These are phyloP conservation scores for Bradysia coprophila DNA, from an alignment of 1,140 invertebrate genomes.

Conservation along the genomic window DNA sequence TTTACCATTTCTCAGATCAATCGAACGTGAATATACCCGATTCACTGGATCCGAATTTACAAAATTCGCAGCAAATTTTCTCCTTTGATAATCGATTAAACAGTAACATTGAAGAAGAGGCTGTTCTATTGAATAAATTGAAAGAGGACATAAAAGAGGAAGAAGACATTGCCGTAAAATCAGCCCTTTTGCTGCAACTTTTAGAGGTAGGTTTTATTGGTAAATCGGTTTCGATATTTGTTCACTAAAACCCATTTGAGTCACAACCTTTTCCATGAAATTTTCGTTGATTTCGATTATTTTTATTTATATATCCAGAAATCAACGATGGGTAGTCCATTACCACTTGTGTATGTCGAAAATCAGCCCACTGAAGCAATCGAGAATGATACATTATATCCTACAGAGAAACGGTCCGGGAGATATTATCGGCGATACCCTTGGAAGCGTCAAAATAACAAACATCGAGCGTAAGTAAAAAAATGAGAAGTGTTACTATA, in stretches of 20 bases:
- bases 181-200: slow-evolving; percentile 21
- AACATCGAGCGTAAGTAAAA: slow-evolving; percentile 16
- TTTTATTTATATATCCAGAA: slow-evolving; percentile 8
- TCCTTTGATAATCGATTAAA: no score
- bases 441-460: slow-evolving; percentile 34
- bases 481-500: no score
- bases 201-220: slow-evolving; percentile 14
- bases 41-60: no score
- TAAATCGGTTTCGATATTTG: not conserved
- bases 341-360: slow-evolving; percentile 28
- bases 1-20: no score
- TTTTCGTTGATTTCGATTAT: no score
- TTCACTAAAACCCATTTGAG: not conserved
- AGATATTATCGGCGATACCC: slow-evolving; percentile 38
- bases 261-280: not conserved
- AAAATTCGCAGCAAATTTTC: no score
- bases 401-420: slow-evolving; percentile 25
- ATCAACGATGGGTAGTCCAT: slow-evolving; percentile 13
- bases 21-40: no score
- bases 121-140: slow-evolving; percentile 14
- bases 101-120: not conserved
- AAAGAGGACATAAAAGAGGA: slow-evolving; percentile 19
- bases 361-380: slow-evolving; percentile 10
- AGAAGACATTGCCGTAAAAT: slow-evolving; percentile 22
- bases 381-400: slow-evolving; percentile 6